phyloP scores from a whole-genome alignment of 2,797 vertebrate genomes.

The Phylloscopus collybita region DNA sequence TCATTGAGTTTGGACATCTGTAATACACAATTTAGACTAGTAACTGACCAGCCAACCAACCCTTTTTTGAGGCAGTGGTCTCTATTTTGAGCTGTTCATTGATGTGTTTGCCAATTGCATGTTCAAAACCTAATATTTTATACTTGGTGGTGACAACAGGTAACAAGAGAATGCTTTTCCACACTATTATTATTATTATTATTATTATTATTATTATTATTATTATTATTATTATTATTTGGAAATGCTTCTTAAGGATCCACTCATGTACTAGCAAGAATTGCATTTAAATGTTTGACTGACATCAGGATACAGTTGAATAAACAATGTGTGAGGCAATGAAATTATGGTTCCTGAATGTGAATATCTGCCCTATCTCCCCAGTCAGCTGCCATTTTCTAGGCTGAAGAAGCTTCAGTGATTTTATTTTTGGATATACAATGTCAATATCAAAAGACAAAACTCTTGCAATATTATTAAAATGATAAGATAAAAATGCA shows the following conservation, averaged over 20 bases:
- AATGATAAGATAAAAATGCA: neutral
- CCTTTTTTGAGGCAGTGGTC: neutral
- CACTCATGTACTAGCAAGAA: neutral
- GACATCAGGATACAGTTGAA: neutral
- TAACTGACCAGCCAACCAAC: neutral
- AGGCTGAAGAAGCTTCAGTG: neutral
- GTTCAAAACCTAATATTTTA: neutral
- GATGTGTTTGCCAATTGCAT: neutral
- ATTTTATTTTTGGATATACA: neutral
- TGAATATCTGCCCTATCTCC: neutral
- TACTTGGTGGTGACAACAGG: neutral
- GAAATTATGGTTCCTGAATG: neutral
- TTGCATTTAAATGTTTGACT: neutral
- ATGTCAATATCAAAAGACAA: neutral
- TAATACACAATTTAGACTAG: neutral
- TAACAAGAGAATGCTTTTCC: neutral
- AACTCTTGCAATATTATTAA: neutral
- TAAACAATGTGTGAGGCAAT: neutral
- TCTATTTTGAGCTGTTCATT: neutral
- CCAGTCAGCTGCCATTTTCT: neutral
- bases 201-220: too few species aligned
- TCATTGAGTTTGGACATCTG: neutral
- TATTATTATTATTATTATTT: neutral
- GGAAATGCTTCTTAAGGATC: neutral
- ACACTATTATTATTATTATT: neutral